A percentile compares a stretch with the other conserved stretches of the same genome.
These are phyloP conservation scores for Xestia xanthographa DNA, from an alignment of 2,888 invertebrate genomes.

Conservation along the genomic window DNA sequence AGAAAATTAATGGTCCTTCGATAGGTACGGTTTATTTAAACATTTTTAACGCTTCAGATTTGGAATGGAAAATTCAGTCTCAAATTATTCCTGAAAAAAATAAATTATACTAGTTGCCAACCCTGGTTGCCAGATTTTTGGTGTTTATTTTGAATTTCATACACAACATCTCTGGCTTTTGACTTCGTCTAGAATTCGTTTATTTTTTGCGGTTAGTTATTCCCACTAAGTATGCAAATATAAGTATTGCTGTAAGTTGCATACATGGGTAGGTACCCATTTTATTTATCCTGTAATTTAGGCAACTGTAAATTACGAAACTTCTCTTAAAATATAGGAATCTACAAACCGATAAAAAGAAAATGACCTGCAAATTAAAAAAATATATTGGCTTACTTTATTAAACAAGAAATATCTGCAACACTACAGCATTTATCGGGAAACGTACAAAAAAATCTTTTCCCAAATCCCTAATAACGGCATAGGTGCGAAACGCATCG, in stretches of 20 bases:
- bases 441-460: neutral
- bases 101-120: conserved; percentile 20
- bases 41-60: no score
- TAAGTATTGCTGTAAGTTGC: conserved; percentile 9
- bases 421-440: neutral
- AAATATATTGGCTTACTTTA: neutral
- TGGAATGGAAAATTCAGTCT: no score
- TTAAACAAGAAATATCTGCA: neutral
- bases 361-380: neutral
- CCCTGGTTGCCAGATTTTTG: conserved; percentile 56
- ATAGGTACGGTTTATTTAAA: neutral
- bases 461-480: neutral
- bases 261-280: neutral
- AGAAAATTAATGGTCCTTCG: neutral
- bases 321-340: neutral
- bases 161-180: conserved; percentile 47
- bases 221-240: conserved; percentile 37
- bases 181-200: conserved; percentile 49
- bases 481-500: conserved; percentile 54
- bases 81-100: neutral
- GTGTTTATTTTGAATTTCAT: conserved; percentile 58
- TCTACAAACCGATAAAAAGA: neutral
- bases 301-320: neutral
- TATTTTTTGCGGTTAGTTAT: conserved; percentile 54
- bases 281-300: neutral